A percentile compares a stretch with the other conserved stretches of the same genome.
phyloP scores from a whole-genome alignment of 2,888 invertebrate species.

The Pristionchus japonicus region DNA sequence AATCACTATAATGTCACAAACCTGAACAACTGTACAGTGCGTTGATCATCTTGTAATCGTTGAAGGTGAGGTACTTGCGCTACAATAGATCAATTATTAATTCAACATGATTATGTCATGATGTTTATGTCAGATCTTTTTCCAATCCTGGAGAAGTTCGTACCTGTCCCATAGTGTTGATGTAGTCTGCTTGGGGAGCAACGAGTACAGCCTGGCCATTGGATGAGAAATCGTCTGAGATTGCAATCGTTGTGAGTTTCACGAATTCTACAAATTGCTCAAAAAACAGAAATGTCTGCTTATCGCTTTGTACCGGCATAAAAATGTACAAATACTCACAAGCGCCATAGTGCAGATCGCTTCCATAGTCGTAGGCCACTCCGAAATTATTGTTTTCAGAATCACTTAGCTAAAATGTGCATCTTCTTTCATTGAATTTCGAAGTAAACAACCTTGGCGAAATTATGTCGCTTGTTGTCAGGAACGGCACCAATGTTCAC shows the following conservation, averaged over 20 bases:
- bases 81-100: background rate
- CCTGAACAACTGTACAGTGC: slow-evolving; percentile 12
- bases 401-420: background rate
- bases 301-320: too few relatives aligned
- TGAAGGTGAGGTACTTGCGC: background rate
- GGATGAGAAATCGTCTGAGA: slow-evolving; percentile 2
- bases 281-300: too few relatives aligned
- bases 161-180: slow-evolving; percentile 44
- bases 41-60: slow-evolving; percentile 41
- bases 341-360: slow-evolving; percentile 39
- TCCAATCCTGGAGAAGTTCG: too few relatives aligned
- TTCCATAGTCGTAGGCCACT: slow-evolving; percentile 40
- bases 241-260: too few relatives aligned
- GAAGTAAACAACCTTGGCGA: background rate
- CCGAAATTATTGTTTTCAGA: slow-evolving; percentile 35
- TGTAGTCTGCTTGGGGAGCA: background rate
- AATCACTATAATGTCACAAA: background rate
- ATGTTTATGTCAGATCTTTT: too few relatives aligned
- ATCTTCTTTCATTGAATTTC: too few relatives aligned
- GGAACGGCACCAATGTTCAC: background rate
- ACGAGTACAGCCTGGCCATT: background rate
- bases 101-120: background rate
- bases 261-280: too few relatives aligned
- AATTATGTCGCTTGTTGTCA: background rate
- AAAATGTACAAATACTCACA: background rate